Base-by-base conservation (phyloP, 2,797 vertebrate genomes). In the Sebastes miniatus region DNA sequence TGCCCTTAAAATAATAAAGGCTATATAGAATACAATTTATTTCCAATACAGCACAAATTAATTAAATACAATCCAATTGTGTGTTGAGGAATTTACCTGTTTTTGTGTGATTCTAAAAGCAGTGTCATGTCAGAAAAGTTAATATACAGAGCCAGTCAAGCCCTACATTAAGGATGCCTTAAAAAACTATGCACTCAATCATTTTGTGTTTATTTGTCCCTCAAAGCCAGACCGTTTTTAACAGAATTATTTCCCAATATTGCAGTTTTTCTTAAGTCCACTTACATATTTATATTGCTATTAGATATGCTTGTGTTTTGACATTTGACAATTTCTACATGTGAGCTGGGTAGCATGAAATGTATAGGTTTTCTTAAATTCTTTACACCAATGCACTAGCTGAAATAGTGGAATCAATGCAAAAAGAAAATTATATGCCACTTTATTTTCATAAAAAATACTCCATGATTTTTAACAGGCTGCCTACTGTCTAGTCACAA, bases 131-230 rank as follows among this genome's bases (percentile, higher is more conserved):
- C 7, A 63, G 5, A 2, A 29, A 7, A 22, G 8, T 25, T 22
- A 22, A 3, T 5, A 27, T 5, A 32, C 16, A 32, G 0, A 0
- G 13, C 6, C 0, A 56, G 20, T 32, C 50, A 34, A 3, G n/a
- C 8, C n/a, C 24, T 20, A 6, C 4, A 50, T 39, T 71, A 56
- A 9, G 2, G 34, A 8, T 54, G 1, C 14, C 2, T 16, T 5
- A 31, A 61, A 27, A 5, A 5, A 8, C 10, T 32, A n/a, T 4
- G 10, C 12, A 43, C 12, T 64, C 13, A 59, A 39, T 1, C 27
- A 67, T n/a, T 25, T 27, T 62, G 1, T 39, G 39, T 29, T 27
- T 4, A 54, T 63, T 9, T 58, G 22, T 36, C 5, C 5, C 27
- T 57, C 25, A 54, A 47, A 50, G 22, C 5, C 7, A 50, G 0